These are phyloP conservation scores for Vulpes lagopus DNA, from an alignment of 2,113 vertebrate species.

Conservation along the genomic window DNA sequence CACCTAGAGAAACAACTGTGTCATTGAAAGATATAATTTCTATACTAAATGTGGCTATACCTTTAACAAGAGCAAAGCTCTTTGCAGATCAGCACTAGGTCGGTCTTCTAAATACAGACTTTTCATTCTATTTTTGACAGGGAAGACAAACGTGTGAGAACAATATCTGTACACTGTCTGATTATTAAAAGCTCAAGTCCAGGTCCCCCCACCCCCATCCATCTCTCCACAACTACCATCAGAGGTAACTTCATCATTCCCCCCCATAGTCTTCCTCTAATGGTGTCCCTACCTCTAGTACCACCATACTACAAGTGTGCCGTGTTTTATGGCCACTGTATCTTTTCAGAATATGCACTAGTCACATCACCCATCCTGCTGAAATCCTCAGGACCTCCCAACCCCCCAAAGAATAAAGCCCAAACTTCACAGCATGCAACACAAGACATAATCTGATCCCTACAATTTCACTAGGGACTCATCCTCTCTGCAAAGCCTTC, in stretches of 20 bases:
- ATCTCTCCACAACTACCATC: background rate
- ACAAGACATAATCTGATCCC: background rate
- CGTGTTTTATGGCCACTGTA: background rate
- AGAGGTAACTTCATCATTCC: background rate
- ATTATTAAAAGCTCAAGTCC: constrained; percentile 9
- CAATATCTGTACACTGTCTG: background rate
- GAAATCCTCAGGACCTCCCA: constrained; percentile 27
- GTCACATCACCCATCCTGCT: background rate
- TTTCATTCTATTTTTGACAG: constrained; percentile 2
- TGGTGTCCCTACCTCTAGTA: background rate
- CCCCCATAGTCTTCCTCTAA: background rate
- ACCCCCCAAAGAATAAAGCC: background rate
- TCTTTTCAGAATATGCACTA: constrained; percentile 16
- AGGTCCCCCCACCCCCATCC: background rate
- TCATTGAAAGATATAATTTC: constrained; percentile 31
- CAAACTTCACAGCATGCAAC: background rate
- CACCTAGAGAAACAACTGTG: background rate
- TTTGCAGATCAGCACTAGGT: background rate
- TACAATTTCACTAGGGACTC: background rate
- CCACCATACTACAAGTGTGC: background rate
- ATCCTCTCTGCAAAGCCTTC: background rate
- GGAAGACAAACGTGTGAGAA: background rate
- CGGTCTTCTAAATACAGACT: constrained; percentile 35
- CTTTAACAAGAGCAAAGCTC: constrained; percentile 50
- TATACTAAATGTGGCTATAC: background rate